Conservation (phyloP, 2,888 invertebrate species). For the Pyrochroa serraticornis region DNA sequence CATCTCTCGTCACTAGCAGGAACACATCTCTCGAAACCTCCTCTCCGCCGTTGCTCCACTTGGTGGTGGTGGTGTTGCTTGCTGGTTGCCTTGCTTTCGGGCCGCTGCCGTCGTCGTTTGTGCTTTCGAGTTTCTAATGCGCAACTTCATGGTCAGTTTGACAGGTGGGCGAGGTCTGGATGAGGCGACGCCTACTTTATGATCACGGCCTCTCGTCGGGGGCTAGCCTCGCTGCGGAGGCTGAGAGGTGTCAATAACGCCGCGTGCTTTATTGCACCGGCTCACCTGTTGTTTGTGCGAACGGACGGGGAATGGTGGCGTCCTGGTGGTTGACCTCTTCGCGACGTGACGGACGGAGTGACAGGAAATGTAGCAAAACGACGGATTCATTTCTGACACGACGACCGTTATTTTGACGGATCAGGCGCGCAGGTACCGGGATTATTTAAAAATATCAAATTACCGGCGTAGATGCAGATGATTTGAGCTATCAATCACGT, state of each 20-base stretch:
- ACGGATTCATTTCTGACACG: too few species aligned
- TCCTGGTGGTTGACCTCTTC: too few species aligned
- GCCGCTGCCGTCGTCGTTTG: too few species aligned
- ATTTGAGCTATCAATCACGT: too few species aligned
- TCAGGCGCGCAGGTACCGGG: too few species aligned
- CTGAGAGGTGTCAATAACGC: constrained; percentile 40
- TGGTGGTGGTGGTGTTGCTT: too few species aligned
- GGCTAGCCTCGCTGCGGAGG: constrained; percentile 52
- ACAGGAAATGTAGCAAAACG: too few species aligned
- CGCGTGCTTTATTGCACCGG: constrained; percentile 42
- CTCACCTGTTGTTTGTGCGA: constrained; percentile 39
- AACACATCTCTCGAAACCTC: constrained; percentile 49
- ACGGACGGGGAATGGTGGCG: not conserved
- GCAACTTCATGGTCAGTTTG: constrained; percentile 58
- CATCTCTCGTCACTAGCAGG: constrained; percentile 57
- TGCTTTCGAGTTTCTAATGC: constrained; percentile 39
- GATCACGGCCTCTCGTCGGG: constrained; percentile 47
- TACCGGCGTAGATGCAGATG: too few species aligned
- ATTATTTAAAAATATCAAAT: too few species aligned
- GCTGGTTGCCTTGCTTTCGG: too few species aligned
- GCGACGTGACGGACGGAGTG: too few species aligned
- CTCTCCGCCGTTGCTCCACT: constrained; percentile 31
- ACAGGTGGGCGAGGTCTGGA: constrained; percentile 53
- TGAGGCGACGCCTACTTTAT: constrained; percentile 49
- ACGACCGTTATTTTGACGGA: too few species aligned